Evolutionary conservation across 2,113 vertebrate genomes (phyloP), one percentile per base, ranked within the genome.

Genomic region (Heptranchias perlo): DNA sequence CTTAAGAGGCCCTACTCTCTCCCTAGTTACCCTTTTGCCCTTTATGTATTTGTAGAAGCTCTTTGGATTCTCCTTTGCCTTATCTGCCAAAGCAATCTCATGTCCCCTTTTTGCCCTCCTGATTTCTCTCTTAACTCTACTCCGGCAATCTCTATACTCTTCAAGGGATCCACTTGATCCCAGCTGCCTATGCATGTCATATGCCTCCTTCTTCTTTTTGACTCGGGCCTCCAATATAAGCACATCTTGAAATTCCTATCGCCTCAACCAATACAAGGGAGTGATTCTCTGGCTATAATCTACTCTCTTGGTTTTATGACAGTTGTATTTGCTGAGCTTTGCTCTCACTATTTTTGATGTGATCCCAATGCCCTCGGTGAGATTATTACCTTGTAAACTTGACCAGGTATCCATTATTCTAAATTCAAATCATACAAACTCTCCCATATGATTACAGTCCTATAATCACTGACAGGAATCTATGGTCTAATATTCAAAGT

Each of bases 401-500:
- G 89, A 13, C 89, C 54, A 93, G 89, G n/a, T 93, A 35, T 92
- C 54, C 82, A 86, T 58, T 58, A 62, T 93, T 93, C 89, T 62
- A 62, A 39, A 62, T 92, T 62, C 65, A 94, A 94, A 94, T 23
- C 61, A 44, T 64, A 65, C n/a, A 39, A 93, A 39, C 61, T 39
- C 18, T 93, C 35, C 61, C 62, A 92, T 62, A 6, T 58, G 49
- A 39, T 61, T 61, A 21, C 47, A 35, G 8, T n/a, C 89, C 13
- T 58, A n/a, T 92, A 61, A 54, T 61, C 54, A 93, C 58, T 64
- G 2, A n/a, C 54, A 44, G 61, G 61, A 62, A 93, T 10, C n/a
- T 44, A 14, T 58, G 86, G 28, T 35, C 62, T 94, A 65, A 65
- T n/a, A 91, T 91, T 58, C 84, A 52, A 25, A 62, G 14, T 93